phyloP scores from a whole-genome alignment of 2,888 invertebrate genomes.

The Eubasilissa splendida region DNA sequence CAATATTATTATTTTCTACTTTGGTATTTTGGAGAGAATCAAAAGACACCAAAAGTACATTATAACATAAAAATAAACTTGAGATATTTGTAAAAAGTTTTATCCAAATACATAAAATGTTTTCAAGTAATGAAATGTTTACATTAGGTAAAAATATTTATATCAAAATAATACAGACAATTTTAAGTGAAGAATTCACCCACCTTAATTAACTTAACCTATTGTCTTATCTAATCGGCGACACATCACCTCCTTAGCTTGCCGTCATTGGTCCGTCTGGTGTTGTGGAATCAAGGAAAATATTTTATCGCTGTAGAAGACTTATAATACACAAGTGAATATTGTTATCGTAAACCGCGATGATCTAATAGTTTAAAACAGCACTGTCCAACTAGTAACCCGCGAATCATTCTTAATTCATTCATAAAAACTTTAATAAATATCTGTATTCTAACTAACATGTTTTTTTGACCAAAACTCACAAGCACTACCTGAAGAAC shows the following conservation, averaged over 20 bases:
- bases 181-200: neutral
- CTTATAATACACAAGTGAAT: no score
- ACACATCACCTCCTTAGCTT: slow-evolving; percentile 66
- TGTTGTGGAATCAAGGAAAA: slow-evolving; percentile 59
- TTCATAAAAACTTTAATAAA: no score
- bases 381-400: no score
- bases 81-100: neutral
- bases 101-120: neutral
- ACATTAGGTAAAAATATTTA: neutral
- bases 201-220: neutral
- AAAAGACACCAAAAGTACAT: neutral
- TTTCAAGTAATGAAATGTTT: neutral
- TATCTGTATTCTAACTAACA: no score
- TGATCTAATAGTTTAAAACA: no score
- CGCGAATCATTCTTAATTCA: no score
- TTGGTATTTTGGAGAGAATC: neutral
- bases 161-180: slow-evolving; percentile 8
- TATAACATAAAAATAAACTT: neutral
- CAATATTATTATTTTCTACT: no score
- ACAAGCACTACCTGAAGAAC: no score
- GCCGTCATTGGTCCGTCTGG: slow-evolving; percentile 67
- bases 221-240: neutral
- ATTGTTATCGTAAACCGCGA: no score
- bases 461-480: no score
- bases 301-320: no score